Evolutionary conservation across 2,888 invertebrate species (phyloP).

Genomic region (Trimorus sp.): DNA sequence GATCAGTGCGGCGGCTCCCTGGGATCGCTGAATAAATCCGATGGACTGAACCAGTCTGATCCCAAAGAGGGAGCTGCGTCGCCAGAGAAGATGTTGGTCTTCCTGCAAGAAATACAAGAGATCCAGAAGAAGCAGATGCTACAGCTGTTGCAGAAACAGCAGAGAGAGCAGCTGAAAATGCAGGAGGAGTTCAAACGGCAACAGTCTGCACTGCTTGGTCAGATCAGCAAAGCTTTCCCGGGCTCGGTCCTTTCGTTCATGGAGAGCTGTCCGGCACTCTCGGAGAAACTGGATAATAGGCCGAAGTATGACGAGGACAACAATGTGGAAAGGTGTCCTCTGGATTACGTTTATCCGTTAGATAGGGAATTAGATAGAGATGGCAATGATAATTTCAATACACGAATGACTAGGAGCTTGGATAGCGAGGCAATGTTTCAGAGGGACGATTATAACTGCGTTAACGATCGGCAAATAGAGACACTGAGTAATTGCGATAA

Average conservation of each 20-base stretch:
- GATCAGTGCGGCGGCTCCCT: constrained; percentile 72
- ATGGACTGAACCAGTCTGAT: not conserved
- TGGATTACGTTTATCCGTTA: constrained; percentile 64
- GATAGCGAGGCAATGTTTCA: constrained; percentile 51
- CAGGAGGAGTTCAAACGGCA: constrained; percentile 87
- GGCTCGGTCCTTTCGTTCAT: constrained; percentile 69
- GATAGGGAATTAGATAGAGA: constrained; percentile 48
- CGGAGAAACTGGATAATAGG: constrained; percentile 53
- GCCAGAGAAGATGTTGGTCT: constrained; percentile 75
- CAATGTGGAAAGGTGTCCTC: constrained; percentile 53
- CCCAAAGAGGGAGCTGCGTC: constrained; percentile 38
- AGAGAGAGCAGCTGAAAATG: constrained; percentile 85
- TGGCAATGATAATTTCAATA: constrained; percentile 44
- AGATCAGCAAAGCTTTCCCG: constrained; percentile 80
- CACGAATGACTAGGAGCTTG: constrained; percentile 55
- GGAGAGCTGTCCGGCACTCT: constrained; percentile 22
- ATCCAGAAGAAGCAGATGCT: constrained; percentile 86
- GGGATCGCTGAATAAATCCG: constrained; percentile 64
- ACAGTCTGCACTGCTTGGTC: constrained; percentile 83
- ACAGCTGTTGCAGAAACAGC: constrained; percentile 85
- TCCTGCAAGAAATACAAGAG: constrained; percentile 83
- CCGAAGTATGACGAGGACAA: constrained; percentile 39
- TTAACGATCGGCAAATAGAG: constrained; percentile 50
- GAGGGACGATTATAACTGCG: constrained; percentile 29
- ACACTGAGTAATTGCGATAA: constrained; percentile 29